Evolutionary conservation across 1,140 invertebrate species (phyloP).

Genomic region (Papilio machaon): DNA sequence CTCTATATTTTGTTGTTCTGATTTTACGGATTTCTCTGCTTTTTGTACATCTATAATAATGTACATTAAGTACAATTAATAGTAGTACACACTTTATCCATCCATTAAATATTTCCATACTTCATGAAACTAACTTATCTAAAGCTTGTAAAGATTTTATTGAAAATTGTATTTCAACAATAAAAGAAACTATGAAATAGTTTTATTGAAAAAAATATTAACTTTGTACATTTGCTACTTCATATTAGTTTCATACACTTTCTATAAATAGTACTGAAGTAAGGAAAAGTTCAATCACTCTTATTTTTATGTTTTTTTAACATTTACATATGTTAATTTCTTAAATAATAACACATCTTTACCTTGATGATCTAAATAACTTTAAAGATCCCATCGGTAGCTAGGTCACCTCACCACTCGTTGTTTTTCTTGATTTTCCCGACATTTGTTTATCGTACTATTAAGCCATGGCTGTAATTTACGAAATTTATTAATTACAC

Average conservation of each 20-base stretch:
- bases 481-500: not conserved
- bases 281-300: too few relatives aligned
- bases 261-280: too few relatives aligned
- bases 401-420: not conserved
- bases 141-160: not conserved
- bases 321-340: too few relatives aligned
- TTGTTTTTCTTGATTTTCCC: not conserved
- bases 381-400: not conserved
- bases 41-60: not conserved
- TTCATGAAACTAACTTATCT: not conserved
- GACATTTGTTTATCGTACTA: not conserved
- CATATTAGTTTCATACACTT: too few relatives aligned
- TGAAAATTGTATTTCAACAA: not conserved
- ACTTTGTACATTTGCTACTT: not conserved
- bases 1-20: not conserved
- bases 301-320: too few relatives aligned
- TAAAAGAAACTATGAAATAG: not conserved
- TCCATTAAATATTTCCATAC: conserved; percentile 6
- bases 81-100: not conserved
- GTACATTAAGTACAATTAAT: not conserved
- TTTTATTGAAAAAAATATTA: conserved; percentile 1
- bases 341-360: not conserved
- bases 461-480: not conserved
- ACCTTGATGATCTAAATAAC: not conserved
- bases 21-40: not conserved